Conservation (phyloP, 2,113 vertebrate genomes). For the Nerophis ophidion region DNA sequence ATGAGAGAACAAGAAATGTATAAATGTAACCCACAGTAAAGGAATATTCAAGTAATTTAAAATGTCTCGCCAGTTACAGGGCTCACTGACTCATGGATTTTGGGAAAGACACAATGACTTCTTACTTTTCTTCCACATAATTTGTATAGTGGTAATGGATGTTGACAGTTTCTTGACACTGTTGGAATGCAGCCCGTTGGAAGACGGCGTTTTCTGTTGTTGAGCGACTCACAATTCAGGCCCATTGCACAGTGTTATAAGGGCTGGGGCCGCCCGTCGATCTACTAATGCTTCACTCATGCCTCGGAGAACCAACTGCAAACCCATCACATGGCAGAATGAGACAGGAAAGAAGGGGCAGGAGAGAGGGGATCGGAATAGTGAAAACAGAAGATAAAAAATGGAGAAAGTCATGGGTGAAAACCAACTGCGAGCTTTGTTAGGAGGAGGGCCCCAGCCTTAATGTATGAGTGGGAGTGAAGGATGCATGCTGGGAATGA, state of each 20-base stretch:
- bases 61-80: background rate
- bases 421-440: constrained; percentile 32
- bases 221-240: constrained; percentile 98
- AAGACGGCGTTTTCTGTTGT: constrained; percentile 62
- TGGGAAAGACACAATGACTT: background rate
- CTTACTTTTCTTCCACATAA: background rate
- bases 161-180: constrained; percentile 19
- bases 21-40: background rate
- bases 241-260: constrained; percentile 99
- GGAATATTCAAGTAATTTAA: background rate
- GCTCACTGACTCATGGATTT: background rate
- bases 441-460: constrained; percentile 42
- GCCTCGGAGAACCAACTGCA: constrained; percentile 98
- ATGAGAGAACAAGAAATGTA: background rate
- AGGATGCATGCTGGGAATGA: constrained; percentile 15
- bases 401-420: constrained; percentile 22
- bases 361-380: constrained; percentile 11
- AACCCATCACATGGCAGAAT: constrained; percentile 91
- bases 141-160: background rate
- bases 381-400: constrained; percentile 25
- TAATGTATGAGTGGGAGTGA: constrained; percentile 1
- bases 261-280: constrained; percentile 98
- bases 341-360: constrained; percentile 47
- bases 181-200: constrained; percentile 53
- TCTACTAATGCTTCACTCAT: constrained; percentile 99